phyloP scores from a whole-genome alignment of 2,113 vertebrate species.

The Chiloscyllium plagiosum region DNA sequence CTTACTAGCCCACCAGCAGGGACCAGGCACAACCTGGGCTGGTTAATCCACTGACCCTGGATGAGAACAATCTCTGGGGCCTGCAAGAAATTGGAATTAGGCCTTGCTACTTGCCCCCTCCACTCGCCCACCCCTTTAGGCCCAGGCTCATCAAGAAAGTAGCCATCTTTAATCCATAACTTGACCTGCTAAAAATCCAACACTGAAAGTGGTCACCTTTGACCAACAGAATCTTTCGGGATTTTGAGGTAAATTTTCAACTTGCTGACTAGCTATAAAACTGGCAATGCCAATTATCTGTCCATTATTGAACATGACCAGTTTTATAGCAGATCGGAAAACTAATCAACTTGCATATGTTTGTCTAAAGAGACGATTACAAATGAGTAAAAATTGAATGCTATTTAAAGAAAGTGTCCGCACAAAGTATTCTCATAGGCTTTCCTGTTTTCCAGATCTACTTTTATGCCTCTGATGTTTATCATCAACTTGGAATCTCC shows the following conservation, averaged over 20 bases:
- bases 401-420: not conserved
- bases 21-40: not conserved
- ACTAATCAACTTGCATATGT: not conserved
- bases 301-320: too few species aligned
- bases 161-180: not conserved
- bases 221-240: not conserved
- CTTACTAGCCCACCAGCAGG: not conserved
- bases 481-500: slow-evolving; percentile 60
- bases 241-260: not conserved
- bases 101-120: too few species aligned
- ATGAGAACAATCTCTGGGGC: not conserved
- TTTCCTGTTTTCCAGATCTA: slow-evolving; percentile 59
- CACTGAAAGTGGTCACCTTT: not conserved
- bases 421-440: not conserved
- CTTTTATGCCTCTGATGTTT: slow-evolving; percentile 67
- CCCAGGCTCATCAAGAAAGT: not conserved
- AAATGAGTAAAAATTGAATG: not conserved
- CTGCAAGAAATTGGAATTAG: not conserved
- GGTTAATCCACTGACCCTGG: not conserved
- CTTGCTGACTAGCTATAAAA: not conserved
- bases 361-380: not conserved
- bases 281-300: too few species aligned
- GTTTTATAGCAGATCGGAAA: not conserved
- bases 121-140: too few species aligned
- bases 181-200: not conserved